phyloP scores from a whole-genome alignment of 2,888 invertebrate genomes.

The Quadroppia sp. region DNA sequence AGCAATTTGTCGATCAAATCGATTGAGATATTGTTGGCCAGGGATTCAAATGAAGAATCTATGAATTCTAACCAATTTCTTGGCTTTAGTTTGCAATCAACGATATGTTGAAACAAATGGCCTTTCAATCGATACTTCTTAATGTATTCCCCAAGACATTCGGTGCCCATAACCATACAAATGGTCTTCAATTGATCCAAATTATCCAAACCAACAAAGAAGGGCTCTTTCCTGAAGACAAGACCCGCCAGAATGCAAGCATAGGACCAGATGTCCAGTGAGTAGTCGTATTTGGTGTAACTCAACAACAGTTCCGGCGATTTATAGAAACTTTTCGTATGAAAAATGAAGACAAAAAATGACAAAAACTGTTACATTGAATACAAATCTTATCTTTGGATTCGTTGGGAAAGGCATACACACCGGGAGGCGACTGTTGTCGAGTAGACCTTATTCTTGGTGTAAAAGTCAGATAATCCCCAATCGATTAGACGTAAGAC shows the following conservation, averaged over 20 bases:
- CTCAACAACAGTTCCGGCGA: slow-evolving; percentile 10
- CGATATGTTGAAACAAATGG: not conserved
- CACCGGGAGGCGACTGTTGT: slow-evolving; percentile 6
- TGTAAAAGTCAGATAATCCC: slow-evolving; percentile 12
- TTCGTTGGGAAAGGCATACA: not conserved
- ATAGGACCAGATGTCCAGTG: slow-evolving; percentile 24
- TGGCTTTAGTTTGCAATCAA: not conserved
- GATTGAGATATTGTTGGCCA: not conserved
- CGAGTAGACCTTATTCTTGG: not conserved
- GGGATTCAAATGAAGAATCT: not conserved
- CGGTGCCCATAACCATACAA: not conserved
- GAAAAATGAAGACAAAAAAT: not conserved
- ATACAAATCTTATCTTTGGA: too few species aligned
- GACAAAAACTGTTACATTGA: too few species aligned
- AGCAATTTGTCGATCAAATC: slow-evolving; percentile 12
- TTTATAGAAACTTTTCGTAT: not conserved
- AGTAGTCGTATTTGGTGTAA: slow-evolving; percentile 8
- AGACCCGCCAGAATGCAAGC: slow-evolving; percentile 4
- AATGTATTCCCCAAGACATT: not conserved
- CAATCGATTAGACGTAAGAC: slow-evolving; percentile 11
- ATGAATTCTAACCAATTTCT: not conserved
- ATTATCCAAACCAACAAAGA: slow-evolving; percentile 12
- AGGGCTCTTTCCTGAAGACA: slow-evolving; percentile 11
- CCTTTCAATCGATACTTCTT: not conserved
- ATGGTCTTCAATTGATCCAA: slow-evolving; percentile 22